These are phyloP conservation scores for Acleris holmiana DNA, from an alignment of 2,888 invertebrate species.

Conservation along the genomic window DNA sequence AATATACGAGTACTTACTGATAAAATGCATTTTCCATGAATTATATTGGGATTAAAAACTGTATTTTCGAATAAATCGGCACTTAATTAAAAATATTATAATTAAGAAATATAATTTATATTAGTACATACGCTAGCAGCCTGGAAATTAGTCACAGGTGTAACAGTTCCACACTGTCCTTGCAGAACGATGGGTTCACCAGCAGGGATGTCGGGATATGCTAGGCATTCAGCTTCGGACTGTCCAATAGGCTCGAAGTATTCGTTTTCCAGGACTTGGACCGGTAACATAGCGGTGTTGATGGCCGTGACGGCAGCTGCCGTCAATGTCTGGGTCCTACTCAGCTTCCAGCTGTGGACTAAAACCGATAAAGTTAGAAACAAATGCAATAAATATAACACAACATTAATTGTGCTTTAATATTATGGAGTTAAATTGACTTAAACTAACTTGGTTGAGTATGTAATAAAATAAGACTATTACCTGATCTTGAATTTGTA, in stretches of 20 bases:
- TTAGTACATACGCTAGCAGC: constrained; percentile 44
- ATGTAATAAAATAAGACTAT: no score
- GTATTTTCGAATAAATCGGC: no score
- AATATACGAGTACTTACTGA: no score
- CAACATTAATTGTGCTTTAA: no score
- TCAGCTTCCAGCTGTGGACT: constrained; percentile 65
- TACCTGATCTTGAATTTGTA: constrained; percentile 41
- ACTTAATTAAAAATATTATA: no score
- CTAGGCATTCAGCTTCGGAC: constrained; percentile 59
- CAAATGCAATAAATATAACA: no score
- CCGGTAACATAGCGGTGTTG: constrained; percentile 47
- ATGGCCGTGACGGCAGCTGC: constrained; percentile 47
- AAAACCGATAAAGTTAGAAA: no score
- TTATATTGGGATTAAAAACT: no score
- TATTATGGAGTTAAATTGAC: no score
- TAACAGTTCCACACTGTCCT: constrained; percentile 55
- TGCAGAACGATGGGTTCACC: constrained; percentile 54
- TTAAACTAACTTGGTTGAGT: no score
- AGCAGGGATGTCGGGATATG: constrained; percentile 52
- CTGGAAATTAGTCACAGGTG: constrained; percentile 50
- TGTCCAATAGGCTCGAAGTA: constrained; percentile 56
- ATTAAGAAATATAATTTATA: no score
- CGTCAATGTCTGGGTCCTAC: constrained; percentile 52
- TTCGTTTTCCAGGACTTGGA: constrained; percentile 54
- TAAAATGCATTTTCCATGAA: no score